Evolutionary conservation across 2,113 vertebrate species (phyloP).

Genomic region (Alaudala cheleensis): DNA sequence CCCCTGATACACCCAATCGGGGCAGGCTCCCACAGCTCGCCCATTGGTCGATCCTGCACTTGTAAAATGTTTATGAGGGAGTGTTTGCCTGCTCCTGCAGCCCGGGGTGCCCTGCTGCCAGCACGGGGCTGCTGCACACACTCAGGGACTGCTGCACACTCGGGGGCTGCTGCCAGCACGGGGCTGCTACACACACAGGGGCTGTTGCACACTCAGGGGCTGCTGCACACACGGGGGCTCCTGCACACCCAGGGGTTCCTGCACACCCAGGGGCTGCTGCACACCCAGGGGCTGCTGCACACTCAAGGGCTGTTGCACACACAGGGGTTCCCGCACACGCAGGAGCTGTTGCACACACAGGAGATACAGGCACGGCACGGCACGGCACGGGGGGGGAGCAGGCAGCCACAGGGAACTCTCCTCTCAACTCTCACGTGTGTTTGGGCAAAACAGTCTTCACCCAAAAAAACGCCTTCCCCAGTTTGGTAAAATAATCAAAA

Average conservation of each 20-base stretch:
- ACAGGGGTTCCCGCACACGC: no score
- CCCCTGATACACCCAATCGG: slow-evolving; percentile 19
- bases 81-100: slow-evolving; percentile 59
- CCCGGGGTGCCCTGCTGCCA: slow-evolving; percentile 57
- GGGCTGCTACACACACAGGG: neutral
- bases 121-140: slow-evolving; percentile 6
- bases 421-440: neutral
- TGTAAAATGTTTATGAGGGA: slow-evolving; percentile 72
- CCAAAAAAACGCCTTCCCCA: neutral
- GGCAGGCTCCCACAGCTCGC: neutral
- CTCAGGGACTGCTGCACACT: no score
- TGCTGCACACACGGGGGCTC: no score
- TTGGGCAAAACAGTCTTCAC: neutral
- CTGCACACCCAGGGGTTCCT: no score
- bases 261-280: no score
- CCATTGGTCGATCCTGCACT: slow-evolving; percentile 52
- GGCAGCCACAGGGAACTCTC: neutral
- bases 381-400: neutral
- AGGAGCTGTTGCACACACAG: no score
- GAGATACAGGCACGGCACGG: neutral
- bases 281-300: no score
- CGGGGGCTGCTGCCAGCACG: no score
- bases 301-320: no score
- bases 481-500: neutral
- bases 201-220: neutral